A percentile compares a stretch with the other conserved stretches of the same genome.
These are phyloP conservation scores for Pterocles gutturalis DNA, from an alignment of 2,113 vertebrate genomes.

Conservation along the genomic window DNA sequence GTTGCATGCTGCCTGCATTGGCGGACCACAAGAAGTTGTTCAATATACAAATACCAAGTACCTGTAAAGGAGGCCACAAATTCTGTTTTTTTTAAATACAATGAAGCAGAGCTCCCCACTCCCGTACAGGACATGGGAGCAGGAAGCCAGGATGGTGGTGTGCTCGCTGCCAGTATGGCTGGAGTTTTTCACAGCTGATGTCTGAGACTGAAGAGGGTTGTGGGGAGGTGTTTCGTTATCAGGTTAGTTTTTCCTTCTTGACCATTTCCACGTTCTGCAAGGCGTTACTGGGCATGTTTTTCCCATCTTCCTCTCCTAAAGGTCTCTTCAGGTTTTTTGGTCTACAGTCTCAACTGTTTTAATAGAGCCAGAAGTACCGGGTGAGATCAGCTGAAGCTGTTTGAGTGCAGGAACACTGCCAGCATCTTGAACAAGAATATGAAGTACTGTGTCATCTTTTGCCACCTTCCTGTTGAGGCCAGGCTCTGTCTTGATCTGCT, in stretches of 20 bases:
- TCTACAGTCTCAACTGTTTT: not conserved
- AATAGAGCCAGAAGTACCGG: not conserved
- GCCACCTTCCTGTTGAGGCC: not conserved
- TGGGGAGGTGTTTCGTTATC: not conserved
- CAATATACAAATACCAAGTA: not conserved
- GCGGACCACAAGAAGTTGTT: not conserved
- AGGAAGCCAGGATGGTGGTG: rapidly evolving
- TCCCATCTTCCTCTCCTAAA: not conserved
- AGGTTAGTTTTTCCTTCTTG: not conserved
- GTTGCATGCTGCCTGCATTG: rapidly evolving
- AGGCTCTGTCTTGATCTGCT: not conserved
- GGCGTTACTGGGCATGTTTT: not conserved
- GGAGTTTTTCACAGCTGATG: not conserved
- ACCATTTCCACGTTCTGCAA: not conserved
- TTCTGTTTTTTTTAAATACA: not conserved
- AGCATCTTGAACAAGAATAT: not conserved
- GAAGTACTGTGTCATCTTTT: not conserved
- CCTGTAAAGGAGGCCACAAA: not conserved
- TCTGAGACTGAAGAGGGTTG: not conserved
- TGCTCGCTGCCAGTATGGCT: rapidly evolving
- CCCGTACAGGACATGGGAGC: not conserved
- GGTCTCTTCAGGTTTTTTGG: not conserved
- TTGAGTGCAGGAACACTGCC: not conserved
- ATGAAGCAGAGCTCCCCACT: not conserved
- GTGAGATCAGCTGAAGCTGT: not conserved